phyloP scores from a whole-genome alignment of 2,797 vertebrate genomes.

The Peromyscus attwateri region DNA sequence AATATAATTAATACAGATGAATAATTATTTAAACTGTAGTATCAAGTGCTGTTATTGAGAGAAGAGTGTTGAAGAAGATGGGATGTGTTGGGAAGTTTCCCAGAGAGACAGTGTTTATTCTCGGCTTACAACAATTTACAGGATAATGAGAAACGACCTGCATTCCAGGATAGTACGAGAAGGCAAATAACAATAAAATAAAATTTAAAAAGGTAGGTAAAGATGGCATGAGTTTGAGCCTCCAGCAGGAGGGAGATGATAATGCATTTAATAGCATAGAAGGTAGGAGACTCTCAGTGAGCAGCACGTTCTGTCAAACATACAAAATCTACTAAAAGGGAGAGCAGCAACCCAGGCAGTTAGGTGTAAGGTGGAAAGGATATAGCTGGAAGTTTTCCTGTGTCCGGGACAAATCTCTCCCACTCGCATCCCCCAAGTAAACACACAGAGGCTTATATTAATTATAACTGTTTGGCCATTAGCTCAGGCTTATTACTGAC shows the following conservation, averaged over 20 bases:
- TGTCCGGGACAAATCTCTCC: too few relatives aligned
- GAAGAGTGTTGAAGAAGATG: background rate
- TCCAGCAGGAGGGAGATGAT: conserved; percentile 44
- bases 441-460: too few relatives aligned
- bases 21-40: background rate
- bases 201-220: background rate
- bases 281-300: background rate
- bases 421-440: too few relatives aligned
- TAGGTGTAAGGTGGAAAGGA: background rate
- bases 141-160: conserved; percentile 37
- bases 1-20: background rate
- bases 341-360: background rate
- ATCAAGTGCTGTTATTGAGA: conserved; percentile 42
- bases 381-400: too few relatives aligned
- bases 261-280: conserved; percentile 54
- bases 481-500: too few relatives aligned
- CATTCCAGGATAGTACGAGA: background rate
- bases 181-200: background rate
- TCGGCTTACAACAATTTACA: conserved; percentile 29
- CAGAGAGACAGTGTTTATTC: background rate
- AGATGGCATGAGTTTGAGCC: conserved; percentile 43
- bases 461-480: too few relatives aligned
- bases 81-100: conserved; percentile 32
- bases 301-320: background rate
- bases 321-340: conserved; percentile 51